Evolutionary conservation across 1,140 invertebrate species (phyloP).

Genomic region (Drosophila busckii): DNA sequence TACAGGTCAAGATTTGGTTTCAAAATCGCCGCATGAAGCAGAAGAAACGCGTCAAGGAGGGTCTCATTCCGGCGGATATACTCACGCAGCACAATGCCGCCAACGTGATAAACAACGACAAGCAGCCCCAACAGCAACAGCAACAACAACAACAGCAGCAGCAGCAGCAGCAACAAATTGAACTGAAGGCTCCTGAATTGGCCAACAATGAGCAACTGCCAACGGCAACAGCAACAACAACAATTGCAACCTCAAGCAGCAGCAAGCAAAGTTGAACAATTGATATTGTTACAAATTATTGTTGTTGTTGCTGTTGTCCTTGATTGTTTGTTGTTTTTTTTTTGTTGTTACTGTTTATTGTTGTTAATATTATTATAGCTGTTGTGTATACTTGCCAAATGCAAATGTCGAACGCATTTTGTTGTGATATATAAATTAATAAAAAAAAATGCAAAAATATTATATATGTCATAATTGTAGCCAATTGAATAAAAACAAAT

Average conservation of each 20-base stretch:
- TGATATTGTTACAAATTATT: not conserved
- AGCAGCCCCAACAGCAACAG: conserved; percentile 44
- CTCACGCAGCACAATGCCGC: conserved; percentile 55
- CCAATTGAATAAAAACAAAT: conserved; percentile 26
- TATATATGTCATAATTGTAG: conserved; percentile 42
- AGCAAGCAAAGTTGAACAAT: conserved; percentile 54
- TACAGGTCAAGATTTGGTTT: conserved; percentile 94
- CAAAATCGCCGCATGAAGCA: conserved; percentile 96
- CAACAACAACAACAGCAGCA: conserved; percentile 30
- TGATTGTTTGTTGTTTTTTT: conserved; percentile 11
- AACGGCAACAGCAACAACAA: conserved; percentile 5
- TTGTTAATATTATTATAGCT: conserved; percentile 32
- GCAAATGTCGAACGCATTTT: conserved; percentile 69
- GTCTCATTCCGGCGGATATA: conserved; percentile 85
- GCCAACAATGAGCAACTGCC: conserved; percentile 44
- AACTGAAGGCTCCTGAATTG: conserved; percentile 49
- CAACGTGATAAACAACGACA: conserved; percentile 49
- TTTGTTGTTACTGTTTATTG: conserved; percentile 17
- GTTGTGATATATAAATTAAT: conserved; percentile 71
- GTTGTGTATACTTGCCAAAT: conserved; percentile 48
- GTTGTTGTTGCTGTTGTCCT: not conserved
- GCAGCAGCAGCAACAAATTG: conserved; percentile 30
- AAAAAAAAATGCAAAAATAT: conserved; percentile 32
- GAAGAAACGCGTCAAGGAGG: conserved; percentile 95
- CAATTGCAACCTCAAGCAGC: conserved; percentile 3